Percentiles rank a stretch among this genome's conserved stretches.
phyloP scores from a whole-genome alignment of 2,888 invertebrate genomes.

The Tromatobia lineatoria region DNA sequence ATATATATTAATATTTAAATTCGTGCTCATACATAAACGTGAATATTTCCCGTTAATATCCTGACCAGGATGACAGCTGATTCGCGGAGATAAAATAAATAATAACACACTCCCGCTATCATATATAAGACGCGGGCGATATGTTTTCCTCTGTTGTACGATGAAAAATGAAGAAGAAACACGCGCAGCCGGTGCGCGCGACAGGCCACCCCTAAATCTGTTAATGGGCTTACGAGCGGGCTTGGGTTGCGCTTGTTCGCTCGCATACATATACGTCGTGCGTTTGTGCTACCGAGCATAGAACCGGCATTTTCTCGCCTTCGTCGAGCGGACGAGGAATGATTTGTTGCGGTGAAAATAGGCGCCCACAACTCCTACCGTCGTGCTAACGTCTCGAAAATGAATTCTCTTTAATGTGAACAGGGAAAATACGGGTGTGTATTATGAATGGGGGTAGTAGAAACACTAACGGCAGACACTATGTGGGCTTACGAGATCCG shows the following conservation, averaged over 20 bases:
- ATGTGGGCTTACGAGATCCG: background rate
- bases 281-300: conserved; percentile 46
- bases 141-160: conserved; percentile 53
- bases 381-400: conserved; percentile 31
- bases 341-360: conserved; percentile 59
- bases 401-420: conserved; percentile 50
- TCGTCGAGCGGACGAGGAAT: conserved; percentile 42
- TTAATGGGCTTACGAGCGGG: conserved; percentile 55
- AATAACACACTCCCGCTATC: conserved; percentile 4
- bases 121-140: conserved; percentile 46
- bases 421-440: conserved; percentile 24
- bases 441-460: conserved; percentile 20
- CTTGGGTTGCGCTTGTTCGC: conserved; percentile 35
- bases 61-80: conserved; percentile 21
- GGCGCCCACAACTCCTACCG: conserved; percentile 24
- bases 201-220: conserved; percentile 58
- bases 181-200: conserved; percentile 49
- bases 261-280: conserved; percentile 32
- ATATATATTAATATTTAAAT: conserved; percentile 5
- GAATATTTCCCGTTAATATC: conserved; percentile 44
- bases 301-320: conserved; percentile 53
- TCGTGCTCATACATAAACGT: conserved; percentile 27
- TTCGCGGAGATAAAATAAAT: background rate
- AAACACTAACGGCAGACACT: conserved; percentile 18
- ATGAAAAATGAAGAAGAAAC: conserved; percentile 61